A percentile compares a stretch with the other conserved stretches of the same genome.
These are phyloP conservation scores for Brachyptera putata DNA, from an alignment of 2,888 invertebrate species.

Conservation along the genomic window DNA sequence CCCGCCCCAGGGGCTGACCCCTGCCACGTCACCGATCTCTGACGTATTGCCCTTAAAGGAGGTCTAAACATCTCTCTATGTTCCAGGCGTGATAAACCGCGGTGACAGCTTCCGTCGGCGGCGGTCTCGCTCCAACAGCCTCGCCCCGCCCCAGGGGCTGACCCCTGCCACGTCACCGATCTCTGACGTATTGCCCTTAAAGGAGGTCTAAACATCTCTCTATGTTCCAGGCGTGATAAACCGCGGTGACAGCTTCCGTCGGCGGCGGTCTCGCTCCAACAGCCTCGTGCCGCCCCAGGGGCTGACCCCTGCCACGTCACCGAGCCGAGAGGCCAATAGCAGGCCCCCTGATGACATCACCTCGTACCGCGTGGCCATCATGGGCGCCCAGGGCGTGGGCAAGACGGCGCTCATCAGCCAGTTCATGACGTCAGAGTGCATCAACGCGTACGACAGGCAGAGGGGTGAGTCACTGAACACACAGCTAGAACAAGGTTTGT, in stretches of 20 bases:
- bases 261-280: slow-evolving; percentile 77
- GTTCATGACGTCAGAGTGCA: slow-evolving; percentile 90
- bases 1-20: slow-evolving; percentile 48
- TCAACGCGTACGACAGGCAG: slow-evolving; percentile 87
- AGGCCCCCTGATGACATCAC: slow-evolving; percentile 41
- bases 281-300: slow-evolving; percentile 61
- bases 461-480: too few species aligned
- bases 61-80: too few species aligned
- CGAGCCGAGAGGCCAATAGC: slow-evolving; percentile 37
- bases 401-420: slow-evolving; percentile 82
- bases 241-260: slow-evolving; percentile 86
- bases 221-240: slow-evolving; percentile 85
- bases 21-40: slow-evolving; percentile 37
- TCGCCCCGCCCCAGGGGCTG: slow-evolving; percentile 53
- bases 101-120: slow-evolving; percentile 88
- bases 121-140: slow-evolving; percentile 76
- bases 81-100: slow-evolving; percentile 82
- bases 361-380: slow-evolving; percentile 66
- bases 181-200: too few species aligned
- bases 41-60: too few species aligned
- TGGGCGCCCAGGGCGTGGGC: slow-evolving; percentile 76
- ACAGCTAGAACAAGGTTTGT: too few species aligned
- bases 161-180: slow-evolving; percentile 38
- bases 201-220: too few species aligned
- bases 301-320: slow-evolving; percentile 33